These are phyloP conservation scores for Nematostella vectensis DNA, from an alignment of 92 coral and sea anemone species.

Conservation along the genomic window DNA sequence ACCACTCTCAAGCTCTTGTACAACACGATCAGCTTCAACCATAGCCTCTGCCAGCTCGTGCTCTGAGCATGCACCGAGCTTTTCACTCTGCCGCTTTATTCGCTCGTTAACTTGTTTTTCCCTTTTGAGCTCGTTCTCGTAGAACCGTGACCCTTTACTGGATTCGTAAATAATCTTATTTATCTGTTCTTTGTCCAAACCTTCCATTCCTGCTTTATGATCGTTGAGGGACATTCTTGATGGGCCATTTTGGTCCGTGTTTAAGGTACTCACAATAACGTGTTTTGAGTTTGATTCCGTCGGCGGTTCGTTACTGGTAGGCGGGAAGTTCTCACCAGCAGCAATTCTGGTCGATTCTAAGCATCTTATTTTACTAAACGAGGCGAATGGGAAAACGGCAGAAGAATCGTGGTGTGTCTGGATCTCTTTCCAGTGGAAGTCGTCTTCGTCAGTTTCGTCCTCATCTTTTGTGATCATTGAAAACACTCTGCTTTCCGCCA, in stretches of 20 bases:
- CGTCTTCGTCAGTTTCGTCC: constrained; percentile 37
- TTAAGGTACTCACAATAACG: too few relatives aligned
- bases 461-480: background rate
- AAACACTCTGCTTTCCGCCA: constrained; percentile 29
- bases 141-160: constrained; percentile 91
- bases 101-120: constrained; percentile 82
- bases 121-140: constrained; percentile 78
- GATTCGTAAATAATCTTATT: constrained; percentile 92
- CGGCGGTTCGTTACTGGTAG: too few relatives aligned
- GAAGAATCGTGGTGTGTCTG: constrained; percentile 6
- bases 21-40: constrained; percentile 49
- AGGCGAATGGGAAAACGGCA: too few relatives aligned
- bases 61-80: constrained; percentile 36
- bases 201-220: constrained; percentile 97
- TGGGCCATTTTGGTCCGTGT: constrained; percentile 19
- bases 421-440: constrained; percentile 34
- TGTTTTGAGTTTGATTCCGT: background rate
- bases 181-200: constrained; percentile 78
- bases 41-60: constrained; percentile 61
- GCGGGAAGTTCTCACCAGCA: too few relatives aligned
- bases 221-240: constrained; percentile 92
- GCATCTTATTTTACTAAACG: too few relatives aligned
- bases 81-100: constrained; percentile 45
- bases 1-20: constrained; percentile 61
- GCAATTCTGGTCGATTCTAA: too few relatives aligned